phyloP scores from a whole-genome alignment of 2,113 vertebrate genomes.

The Myotis davidii region DNA sequence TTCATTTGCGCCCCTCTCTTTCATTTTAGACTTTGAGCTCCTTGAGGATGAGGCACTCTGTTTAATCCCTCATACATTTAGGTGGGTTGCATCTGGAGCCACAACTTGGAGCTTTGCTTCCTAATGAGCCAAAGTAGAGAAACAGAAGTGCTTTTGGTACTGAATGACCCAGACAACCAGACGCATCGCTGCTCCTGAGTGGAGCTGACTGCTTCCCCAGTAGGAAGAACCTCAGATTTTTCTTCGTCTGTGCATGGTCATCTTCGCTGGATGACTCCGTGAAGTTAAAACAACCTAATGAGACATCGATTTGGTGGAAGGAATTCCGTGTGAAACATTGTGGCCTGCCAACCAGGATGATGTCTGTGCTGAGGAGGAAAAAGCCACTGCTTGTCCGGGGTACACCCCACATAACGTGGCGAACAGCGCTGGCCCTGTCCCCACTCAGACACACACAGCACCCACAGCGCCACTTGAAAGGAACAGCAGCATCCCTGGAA shows the following conservation, averaged over 20 bases:
- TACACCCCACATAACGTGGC: not conserved
- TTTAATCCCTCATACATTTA: too few relatives aligned
- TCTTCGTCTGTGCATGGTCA: not conserved
- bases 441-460: too few relatives aligned
- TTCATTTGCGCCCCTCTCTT: not conserved
- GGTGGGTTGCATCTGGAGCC: not conserved
- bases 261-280: slow-evolving; percentile 68
- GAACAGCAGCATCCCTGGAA: not conserved
- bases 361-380: not conserved
- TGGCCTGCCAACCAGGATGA: not conserved
- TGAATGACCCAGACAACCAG: not conserved
- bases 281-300: slow-evolving; percentile 54
- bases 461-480: not conserved
- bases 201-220: not conserved
- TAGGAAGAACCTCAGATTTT: not conserved
- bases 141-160: not conserved
- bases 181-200: not conserved
- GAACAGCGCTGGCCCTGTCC: not conserved
- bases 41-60: not conserved
- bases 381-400: not conserved
- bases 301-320: not conserved
- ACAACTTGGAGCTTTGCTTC: not conserved
- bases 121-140: not conserved
- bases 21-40: not conserved
- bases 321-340: not conserved